Evolutionary conservation across 2,888 invertebrate genomes (phyloP).

Genomic region (Drosophila heteroneura): DNA sequence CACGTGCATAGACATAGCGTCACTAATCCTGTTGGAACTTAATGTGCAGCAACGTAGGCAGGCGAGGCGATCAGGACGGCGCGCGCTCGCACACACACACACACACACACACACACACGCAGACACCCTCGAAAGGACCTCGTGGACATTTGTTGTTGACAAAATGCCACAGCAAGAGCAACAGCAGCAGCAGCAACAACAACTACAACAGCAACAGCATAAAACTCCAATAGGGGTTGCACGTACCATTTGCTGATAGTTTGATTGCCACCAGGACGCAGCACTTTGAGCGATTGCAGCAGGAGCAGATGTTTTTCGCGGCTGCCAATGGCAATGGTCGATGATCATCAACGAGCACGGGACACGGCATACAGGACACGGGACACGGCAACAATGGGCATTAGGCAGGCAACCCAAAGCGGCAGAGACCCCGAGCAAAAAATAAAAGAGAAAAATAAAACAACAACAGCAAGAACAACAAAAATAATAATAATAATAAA

Average conservation of each 20-base stretch:
- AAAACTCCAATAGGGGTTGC: slow-evolving; percentile 64
- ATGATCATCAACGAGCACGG: slow-evolving; percentile 21
- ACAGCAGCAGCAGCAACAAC: slow-evolving; percentile 44
- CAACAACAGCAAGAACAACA: slow-evolving; percentile 4
- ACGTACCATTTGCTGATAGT: slow-evolving; percentile 62
- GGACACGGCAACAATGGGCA: slow-evolving; percentile 73
- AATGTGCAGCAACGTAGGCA: slow-evolving; percentile 47
- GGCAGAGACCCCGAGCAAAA: slow-evolving; percentile 18
- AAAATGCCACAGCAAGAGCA: slow-evolving; percentile 63
- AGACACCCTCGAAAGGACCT: slow-evolving; percentile 50
- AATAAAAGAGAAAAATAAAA: slow-evolving; percentile 1
- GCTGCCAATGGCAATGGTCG: slow-evolving; percentile 50
- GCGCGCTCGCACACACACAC: slow-evolving; percentile 48
- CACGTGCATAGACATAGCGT: slow-evolving; percentile 35
- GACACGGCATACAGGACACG: slow-evolving; percentile 48
- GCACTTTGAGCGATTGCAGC: slow-evolving; percentile 76
- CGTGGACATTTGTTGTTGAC: slow-evolving; percentile 71
- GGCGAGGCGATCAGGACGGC: slow-evolving; percentile 37
- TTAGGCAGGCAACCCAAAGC: slow-evolving; percentile 41
- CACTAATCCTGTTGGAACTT: slow-evolving; percentile 70
- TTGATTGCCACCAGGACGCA: slow-evolving; percentile 53
- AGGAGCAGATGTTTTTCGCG: slow-evolving; percentile 83
- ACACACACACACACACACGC: slow-evolving; percentile 22
- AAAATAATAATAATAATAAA: slow-evolving; percentile 7
- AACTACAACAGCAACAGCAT: slow-evolving; percentile 35